phyloP scores from a whole-genome alignment of 2,888 invertebrate genomes.

The Zhuqinia jingwanae region DNA sequence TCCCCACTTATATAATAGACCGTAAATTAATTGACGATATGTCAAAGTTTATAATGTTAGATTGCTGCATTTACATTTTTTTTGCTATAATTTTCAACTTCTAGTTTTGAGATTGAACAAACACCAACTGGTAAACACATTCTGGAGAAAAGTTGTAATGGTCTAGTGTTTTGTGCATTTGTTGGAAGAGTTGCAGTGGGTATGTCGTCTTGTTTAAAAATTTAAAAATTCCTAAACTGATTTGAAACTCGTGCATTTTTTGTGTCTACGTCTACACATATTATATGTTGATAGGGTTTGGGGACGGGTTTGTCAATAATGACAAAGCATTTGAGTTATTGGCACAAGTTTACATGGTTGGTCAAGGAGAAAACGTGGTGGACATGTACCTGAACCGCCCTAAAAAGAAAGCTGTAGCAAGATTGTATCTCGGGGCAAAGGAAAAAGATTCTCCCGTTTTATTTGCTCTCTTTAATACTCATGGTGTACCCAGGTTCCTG shows the following conservation, averaged over 20 bases:
- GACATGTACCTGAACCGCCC: conserved; percentile 70
- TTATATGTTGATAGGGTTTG: conserved; percentile 74
- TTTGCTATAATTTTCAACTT: too few relatives aligned
- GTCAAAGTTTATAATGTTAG: too few relatives aligned
- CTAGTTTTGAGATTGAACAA: conserved; percentile 71
- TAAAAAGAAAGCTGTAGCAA: conserved; percentile 63
- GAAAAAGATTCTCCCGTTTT: conserved; percentile 51
- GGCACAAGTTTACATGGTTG: conserved; percentile 68
- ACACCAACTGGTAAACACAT: conserved; percentile 59
- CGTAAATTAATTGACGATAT: too few relatives aligned
- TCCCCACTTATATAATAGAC: too few relatives aligned
- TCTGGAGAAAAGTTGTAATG: conserved; percentile 39
- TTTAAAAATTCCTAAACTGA: background rate
- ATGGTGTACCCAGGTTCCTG: conserved; percentile 72
- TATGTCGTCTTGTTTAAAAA: conserved; percentile 9
- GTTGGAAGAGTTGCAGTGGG: conserved; percentile 74
- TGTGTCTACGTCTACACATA: too few relatives aligned
- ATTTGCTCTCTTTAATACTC: conserved; percentile 71
- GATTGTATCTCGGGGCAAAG: conserved; percentile 54
- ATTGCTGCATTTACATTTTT: too few relatives aligned
- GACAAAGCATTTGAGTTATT: conserved; percentile 54
- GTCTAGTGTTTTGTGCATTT: conserved; percentile 71
- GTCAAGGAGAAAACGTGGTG: conserved; percentile 74
- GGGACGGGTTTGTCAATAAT: conserved; percentile 69
- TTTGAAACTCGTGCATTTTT: background rate